Evolutionary conservation across 2,113 vertebrate species (phyloP).

Genomic region (Poeciliopsis retropinna): DNA sequence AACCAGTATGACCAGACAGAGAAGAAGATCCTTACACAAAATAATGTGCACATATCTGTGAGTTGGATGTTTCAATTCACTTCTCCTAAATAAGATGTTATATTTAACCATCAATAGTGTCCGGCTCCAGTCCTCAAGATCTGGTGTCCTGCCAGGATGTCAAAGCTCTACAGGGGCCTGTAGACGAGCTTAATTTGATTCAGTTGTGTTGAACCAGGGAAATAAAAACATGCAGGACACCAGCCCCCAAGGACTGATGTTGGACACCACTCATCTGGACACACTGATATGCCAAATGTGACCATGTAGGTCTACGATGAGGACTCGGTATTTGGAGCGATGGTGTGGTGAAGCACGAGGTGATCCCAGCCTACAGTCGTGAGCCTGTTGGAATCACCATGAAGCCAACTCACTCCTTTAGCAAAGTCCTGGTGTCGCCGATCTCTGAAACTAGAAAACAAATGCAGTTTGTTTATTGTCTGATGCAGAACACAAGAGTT

Average conservation of each 20-base stretch:
- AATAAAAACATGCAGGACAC: too few relatives aligned
- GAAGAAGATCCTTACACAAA: neutral
- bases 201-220: too few relatives aligned
- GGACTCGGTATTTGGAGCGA: constrained; percentile 54
- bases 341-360: constrained; percentile 90
- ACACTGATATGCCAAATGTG: neutral
- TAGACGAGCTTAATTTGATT: too few relatives aligned
- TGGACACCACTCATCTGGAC: neutral
- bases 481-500: neutral
- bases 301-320: constrained; percentile 43
- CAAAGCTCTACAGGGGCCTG: too few relatives aligned
- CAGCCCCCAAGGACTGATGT: too few relatives aligned
- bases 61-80: constrained; percentile 5
- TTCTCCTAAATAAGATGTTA: neutral
- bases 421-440: constrained; percentile 90
- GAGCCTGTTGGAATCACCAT: constrained; percentile 82
- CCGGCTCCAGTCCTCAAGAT: too few relatives aligned
- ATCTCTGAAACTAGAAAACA: constrained; percentile 83
- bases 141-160: too few relatives aligned
- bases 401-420: constrained; percentile 88
- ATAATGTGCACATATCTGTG: neutral
- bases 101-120: neutral
- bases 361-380: constrained; percentile 97
- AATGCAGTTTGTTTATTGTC: constrained; percentile 6
- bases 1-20: neutral